Evolutionary conservation across 2,113 vertebrate genomes (phyloP), one percentile per base, ranked within the genome.

Genomic region (Lamprotornis superbus): DNA sequence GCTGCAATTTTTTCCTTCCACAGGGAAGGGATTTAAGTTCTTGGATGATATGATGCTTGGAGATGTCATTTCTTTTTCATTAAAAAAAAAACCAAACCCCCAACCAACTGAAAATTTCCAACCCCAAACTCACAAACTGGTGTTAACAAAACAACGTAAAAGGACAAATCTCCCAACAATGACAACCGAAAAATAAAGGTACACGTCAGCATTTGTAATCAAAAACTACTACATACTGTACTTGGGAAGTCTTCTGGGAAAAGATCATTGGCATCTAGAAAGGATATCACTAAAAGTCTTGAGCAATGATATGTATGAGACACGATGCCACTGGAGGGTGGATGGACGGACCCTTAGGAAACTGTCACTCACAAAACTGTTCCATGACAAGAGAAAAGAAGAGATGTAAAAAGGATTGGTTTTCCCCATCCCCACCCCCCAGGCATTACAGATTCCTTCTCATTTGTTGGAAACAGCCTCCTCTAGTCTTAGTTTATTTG

Each of bases 101-200:
- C 83, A 87, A 95, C 44, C 78, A 83, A 96, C 40, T 52, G 65
- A 88, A 95, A 95, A 87, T 78, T 92, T 92, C 95, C 93, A 83
- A 69, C 83, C 90, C 81, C 90, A 10, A 73, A 93, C 95, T 93
- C 97, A 90, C 92, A 68, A 94, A 94, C 87, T 11, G 94, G 82
- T 98, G 98, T 97, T 96, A 98, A 98, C 96, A 98, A 97, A 98
- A 95, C 95, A 96, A 97, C 57, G 95, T 31, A 94, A 94, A 96
- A 97, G 93, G 94, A 94, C 95, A 68, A 82, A 90, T 92, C 92
- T 96, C 91, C 96, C 95, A 75, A 89, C 94, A 63, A 93, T 94
- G 94, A 97, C 97, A 97, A 98, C 93, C 2, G 5, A 47, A 91
- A 97, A 97, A 94, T 68, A 95, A 95, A 95, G 78, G 95, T 95